A percentile compares a stretch with the other conserved stretches of the same genome.
Conservation (phyloP, 2,113 vertebrate genomes). For the Scophthalmus maximus region DNA sequence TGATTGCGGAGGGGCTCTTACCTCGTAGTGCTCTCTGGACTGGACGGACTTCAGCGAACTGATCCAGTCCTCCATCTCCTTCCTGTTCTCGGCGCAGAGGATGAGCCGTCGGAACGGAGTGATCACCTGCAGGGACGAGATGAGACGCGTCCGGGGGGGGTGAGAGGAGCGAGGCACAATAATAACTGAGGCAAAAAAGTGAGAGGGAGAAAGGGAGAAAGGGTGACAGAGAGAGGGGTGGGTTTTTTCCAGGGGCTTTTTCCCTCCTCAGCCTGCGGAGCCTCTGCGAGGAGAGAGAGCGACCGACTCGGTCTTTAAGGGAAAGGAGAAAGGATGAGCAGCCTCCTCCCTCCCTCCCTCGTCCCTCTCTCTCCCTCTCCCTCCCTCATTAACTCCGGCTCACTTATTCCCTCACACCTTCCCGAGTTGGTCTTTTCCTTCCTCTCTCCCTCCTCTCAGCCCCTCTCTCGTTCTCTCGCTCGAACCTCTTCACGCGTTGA, state of each 20-base stretch:
- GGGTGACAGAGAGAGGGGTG: no score
- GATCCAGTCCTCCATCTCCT: conserved; percentile 99
- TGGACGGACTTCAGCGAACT: conserved; percentile 93
- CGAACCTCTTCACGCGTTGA: conserved; percentile 53
- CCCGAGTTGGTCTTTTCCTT: conserved; percentile 46
- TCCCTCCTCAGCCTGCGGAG: conserved; percentile 54
- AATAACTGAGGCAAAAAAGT: not conserved
- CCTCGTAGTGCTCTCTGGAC: conserved; percentile 97
- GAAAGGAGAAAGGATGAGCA: conserved; percentile 52
- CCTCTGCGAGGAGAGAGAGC: conserved; percentile 63
- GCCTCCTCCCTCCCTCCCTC: conserved; percentile 46
- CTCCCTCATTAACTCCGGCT: conserved; percentile 54
- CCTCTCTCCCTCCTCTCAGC: conserved; percentile 17
- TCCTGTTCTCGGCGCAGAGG: conserved; percentile 90
- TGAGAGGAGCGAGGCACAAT: conserved; percentile 13
- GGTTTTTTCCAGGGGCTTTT: conserved; percentile 11
- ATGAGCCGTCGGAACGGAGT: conserved; percentile 93
- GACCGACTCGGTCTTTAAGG: conserved; percentile 67
- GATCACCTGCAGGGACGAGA: conserved; percentile 86
- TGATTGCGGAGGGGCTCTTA: conserved; percentile 71
- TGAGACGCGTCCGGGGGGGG: no score
- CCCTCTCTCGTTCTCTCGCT: conserved; percentile 25
- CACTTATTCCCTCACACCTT: conserved; percentile 55
- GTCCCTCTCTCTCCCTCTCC: conserved; percentile 26
- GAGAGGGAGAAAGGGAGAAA: not conserved